Evolutionary conservation across 2,888 invertebrate genomes (phyloP), one percentile per base, ranked within the genome.

Genomic region (Volucella inflata): DNA sequence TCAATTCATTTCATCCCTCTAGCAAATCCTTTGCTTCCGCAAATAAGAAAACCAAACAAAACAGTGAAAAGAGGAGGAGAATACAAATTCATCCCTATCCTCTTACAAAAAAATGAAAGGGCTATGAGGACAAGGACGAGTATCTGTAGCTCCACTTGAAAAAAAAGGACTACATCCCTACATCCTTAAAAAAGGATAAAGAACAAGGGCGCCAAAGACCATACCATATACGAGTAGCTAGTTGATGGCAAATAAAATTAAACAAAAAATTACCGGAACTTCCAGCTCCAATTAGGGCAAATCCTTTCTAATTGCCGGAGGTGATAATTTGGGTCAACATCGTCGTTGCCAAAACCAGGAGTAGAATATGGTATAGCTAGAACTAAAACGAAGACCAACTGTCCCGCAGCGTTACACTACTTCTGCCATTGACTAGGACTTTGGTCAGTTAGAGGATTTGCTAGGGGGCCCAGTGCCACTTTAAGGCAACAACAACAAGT

Each of bases 231-330:
- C n/a, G n/a, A n/a, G n/a, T 42, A 59, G 36, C 2, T 46, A 44
- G 40, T 9, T 12, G 48, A 50, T 48, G 51, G 36, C 38, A n/a
- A 64, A 42, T 16, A 14, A 62, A 40, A 55, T 2, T 53, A 36
- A 14, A 46, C 17, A 50, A 55, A 42, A 30, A 44, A 42, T 42
- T 50, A 36, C 44, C 30, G 6, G 67, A 62, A 71, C 64, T 81
- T 65, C 82, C 82, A 71, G 72, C 62, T 77, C 67, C 82, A 82
- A 82, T 82, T 82, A 82, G 55, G 21, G 44, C 77, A 77, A 82
- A 82, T 82, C 82, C 77, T 77, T 82, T 82, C 82, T 82, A 82
- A 82, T 82, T 82, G 82, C 82, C 77, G 59, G 77, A 82, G 82
- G 82, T 82, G 82, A 77, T 82, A 77, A 82, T 82, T 77, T 77